Percentiles rank a stretch among this genome's conserved stretches.
Conservation (phyloP, 2,113 vertebrate genomes). For the Martes martes region DNA sequence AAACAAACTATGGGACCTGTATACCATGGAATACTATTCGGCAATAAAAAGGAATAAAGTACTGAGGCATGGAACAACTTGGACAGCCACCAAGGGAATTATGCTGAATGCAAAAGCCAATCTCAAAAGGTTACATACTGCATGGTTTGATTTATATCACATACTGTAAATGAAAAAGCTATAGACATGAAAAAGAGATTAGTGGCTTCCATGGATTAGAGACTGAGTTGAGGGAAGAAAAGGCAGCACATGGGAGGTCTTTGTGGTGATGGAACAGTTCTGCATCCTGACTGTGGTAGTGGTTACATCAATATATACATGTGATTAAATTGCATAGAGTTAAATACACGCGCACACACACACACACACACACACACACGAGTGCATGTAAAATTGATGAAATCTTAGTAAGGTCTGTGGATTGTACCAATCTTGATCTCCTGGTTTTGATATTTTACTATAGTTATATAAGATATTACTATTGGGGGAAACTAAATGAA, state of each 20-base stretch:
- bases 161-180: constrained; percentile 7
- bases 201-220: not conserved
- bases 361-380: not conserved
- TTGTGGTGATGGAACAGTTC: not conserved
- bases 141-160: not conserved
- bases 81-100: not conserved
- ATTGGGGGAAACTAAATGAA: not conserved
- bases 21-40: not conserved
- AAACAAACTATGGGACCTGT: constrained; percentile 5
- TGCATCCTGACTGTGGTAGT: not conserved
- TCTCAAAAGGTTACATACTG: not conserved
- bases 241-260: not conserved
- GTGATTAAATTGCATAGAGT: not conserved
- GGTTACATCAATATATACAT: not conserved
- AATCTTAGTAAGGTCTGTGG: not conserved
- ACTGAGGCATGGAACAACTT: not conserved
- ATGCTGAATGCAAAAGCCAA: not conserved
- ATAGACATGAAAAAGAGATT: not conserved
- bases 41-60: not conserved
- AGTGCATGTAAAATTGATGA: not conserved
- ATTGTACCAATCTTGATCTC: not conserved
- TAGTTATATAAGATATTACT: not conserved
- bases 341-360: not conserved
- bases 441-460: not conserved
- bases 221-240: not conserved